Base-by-base conservation (phyloP, 1,140 invertebrate species). In the Tetramorium simillimum region DNA sequence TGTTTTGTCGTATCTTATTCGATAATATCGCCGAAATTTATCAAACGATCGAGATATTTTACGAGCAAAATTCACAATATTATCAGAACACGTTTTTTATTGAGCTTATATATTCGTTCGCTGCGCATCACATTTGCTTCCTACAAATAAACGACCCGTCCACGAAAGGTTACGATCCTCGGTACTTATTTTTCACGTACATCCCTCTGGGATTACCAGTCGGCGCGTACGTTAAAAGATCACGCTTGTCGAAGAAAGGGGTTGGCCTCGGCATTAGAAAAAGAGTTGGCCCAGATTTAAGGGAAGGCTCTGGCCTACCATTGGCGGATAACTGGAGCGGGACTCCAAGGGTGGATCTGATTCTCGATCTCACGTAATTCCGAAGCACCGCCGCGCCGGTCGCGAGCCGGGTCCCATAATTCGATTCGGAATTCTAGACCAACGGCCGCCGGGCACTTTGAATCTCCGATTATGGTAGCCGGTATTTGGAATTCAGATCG, bases 251-350 rank as follows among this genome's bases (percentile, higher is more conserved):
- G 28, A 67, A 18, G 43, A 33, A 82, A 81, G 40, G 85, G 85
- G 85, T 56, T 69, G 62, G 49, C 58, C 85, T 67, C 21, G 65
- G 14, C 3, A n/a, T 28, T 43, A 28, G n/a, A 21, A 53, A 81
- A 81, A 58, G 58, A 73, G 53, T 76, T 90, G 91, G 86, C 87
- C 92, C 84, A 91, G 89, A 92, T 93, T 91, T 53, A 77, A 75
- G 69, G 70, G 82, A 85, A 87, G 63, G 56, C 51, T 82, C 82
- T 14, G 56, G n/a, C 16, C 58, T 88, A 85, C 85, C 69, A 94
- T 94, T 94, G 93, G 93, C 72, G 81, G 86, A 90, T 92, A 92
- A 93, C 88, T 93, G 78, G 93, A 93, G 91, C 93, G 90, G 67
- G 28, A 70, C 78, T 12, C 53, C 65, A 93, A 92, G 92, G 92